phyloP scores from a whole-genome alignment of 1,140 invertebrate species.

The Drosophila trapezifrons region DNA sequence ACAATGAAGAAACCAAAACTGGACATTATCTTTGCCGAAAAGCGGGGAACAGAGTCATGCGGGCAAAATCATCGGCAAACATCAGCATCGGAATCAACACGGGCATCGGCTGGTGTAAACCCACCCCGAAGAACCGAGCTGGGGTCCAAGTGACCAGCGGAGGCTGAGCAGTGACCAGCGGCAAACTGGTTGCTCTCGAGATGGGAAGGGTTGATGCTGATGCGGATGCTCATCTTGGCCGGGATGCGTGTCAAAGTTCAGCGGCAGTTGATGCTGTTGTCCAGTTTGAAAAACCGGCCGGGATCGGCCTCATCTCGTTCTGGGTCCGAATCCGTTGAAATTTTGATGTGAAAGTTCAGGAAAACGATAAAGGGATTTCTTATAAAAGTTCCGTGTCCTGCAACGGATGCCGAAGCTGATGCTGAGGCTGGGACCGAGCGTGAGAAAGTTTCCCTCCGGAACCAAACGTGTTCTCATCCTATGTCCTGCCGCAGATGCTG shows the following conservation, averaged over 20 bases:
- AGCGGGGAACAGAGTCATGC: constrained; percentile 40
- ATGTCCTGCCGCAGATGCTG: constrained; percentile 61
- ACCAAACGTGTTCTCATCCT: constrained; percentile 62
- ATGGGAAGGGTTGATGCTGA: constrained; percentile 46
- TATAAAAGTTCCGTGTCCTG: constrained; percentile 80
- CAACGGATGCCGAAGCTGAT: constrained; percentile 55
- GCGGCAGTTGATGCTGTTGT: constrained; percentile 58
- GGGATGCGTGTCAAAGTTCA: constrained; percentile 83
- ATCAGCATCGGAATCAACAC: constrained; percentile 29
- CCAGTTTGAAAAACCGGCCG: constrained; percentile 82
- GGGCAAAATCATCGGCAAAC: constrained; percentile 49
- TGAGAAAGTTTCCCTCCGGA: constrained; percentile 60
- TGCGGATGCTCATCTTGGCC: constrained; percentile 64
- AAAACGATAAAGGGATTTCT: constrained; percentile 52
- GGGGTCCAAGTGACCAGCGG: constrained; percentile 49
- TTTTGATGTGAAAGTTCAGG: constrained; percentile 84
- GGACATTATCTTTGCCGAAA: constrained; percentile 78
- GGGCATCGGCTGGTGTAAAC: constrained; percentile 19
- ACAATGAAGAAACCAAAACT: constrained; percentile 63
- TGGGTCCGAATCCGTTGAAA: constrained; percentile 76
- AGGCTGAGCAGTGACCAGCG: constrained; percentile 46
- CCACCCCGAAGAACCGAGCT: constrained; percentile 41
- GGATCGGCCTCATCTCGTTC: constrained; percentile 33
- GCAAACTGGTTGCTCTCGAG: constrained; percentile 50
- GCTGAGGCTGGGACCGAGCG: constrained; percentile 55